These are phyloP conservation scores for Epinotia bilunana DNA, from an alignment of 2,888 invertebrate genomes.

Conservation along the genomic window DNA sequence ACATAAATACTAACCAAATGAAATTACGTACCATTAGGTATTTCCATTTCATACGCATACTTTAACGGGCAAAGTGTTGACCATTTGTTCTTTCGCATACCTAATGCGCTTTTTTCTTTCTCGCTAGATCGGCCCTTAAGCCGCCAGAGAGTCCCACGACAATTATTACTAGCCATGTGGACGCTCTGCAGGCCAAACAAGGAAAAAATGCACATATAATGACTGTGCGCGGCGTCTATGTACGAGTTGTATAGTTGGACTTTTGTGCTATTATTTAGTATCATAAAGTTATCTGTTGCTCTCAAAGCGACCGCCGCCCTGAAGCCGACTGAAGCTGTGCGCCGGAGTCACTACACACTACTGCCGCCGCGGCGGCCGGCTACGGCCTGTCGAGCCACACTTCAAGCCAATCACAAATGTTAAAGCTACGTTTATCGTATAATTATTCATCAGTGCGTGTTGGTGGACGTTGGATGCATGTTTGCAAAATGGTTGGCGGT, in stretches of 20 bases:
- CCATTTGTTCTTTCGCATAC: too few species aligned
- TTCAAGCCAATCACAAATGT: slow-evolving; percentile 65
- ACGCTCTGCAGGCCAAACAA: too few species aligned
- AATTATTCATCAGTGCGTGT: slow-evolving; percentile 41
- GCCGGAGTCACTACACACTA: slow-evolving; percentile 81
- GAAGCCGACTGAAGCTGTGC: slow-evolving; percentile 81
- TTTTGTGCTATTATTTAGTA: slow-evolving; percentile 16
- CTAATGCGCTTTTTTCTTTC: too few species aligned
- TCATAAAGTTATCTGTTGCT: slow-evolving; percentile 51
- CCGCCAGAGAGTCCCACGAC: too few species aligned
- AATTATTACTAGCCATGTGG: too few species aligned
- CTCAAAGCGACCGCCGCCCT: slow-evolving; percentile 70
- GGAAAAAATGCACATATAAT: background rate
- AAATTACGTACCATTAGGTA: too few species aligned
- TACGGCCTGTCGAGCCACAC: slow-evolving; percentile 80
- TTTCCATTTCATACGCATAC: background rate
- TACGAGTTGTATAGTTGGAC: background rate
- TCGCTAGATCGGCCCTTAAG: too few species aligned
- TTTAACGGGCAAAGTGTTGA: background rate
- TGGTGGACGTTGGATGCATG: slow-evolving; percentile 40
- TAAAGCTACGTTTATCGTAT: slow-evolving; percentile 44
- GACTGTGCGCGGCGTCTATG: background rate
- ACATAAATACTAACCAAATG: too few species aligned
- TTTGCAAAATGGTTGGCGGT: slow-evolving; percentile 15
- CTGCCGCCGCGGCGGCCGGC: slow-evolving; percentile 56